Evolutionary conservation across 2,797 vertebrate species (phyloP).

Genomic region (Catostomus latipinnis): DNA sequence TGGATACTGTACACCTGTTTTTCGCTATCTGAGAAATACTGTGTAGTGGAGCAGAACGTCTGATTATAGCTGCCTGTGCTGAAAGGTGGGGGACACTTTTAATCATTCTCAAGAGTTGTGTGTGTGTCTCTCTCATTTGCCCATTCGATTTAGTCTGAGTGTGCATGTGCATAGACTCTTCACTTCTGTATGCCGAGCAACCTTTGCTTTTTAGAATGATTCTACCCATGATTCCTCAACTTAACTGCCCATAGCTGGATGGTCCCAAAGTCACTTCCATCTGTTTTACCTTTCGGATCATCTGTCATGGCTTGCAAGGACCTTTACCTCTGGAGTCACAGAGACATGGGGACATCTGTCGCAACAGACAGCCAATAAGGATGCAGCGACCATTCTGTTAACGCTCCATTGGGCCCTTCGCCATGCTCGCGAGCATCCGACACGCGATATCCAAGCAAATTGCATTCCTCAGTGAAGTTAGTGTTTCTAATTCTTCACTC

Average conservation of each 20-base stretch:
- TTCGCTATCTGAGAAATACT: constrained; percentile 48
- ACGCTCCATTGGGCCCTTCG: constrained; percentile 76
- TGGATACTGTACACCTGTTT: constrained; percentile 58
- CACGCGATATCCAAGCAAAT: constrained; percentile 80
- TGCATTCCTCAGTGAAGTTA: constrained; percentile 75
- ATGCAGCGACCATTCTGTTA: constrained; percentile 75
- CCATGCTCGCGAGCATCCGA: constrained; percentile 74
- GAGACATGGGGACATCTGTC: constrained; percentile 83
- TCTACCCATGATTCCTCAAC: constrained; percentile 70
- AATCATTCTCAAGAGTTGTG: constrained; percentile 55
- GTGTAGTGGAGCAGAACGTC: constrained; percentile 49
- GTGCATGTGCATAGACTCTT: constrained; percentile 25
- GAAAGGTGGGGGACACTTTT: constrained; percentile 51
- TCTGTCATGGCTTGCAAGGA: constrained; percentile 82
- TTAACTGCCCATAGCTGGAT: constrained; percentile 69
- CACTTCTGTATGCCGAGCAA: constrained; percentile 19
- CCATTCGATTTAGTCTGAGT: constrained; percentile 39
- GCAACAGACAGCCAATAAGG: constrained; percentile 80
- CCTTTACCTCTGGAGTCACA: constrained; percentile 77
- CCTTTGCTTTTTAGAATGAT: constrained; percentile 63
- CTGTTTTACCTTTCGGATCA: constrained; percentile 83
- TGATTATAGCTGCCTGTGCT: constrained; percentile 27
- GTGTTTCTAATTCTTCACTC: constrained; percentile 80
- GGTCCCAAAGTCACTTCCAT: constrained; percentile 73
- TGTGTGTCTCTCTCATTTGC: constrained; percentile 46